A percentile compares a stretch with the other conserved stretches of the same genome.
phyloP scores from a whole-genome alignment of 1,140 invertebrate genomes.

The Zaprionus gabonicus region DNA sequence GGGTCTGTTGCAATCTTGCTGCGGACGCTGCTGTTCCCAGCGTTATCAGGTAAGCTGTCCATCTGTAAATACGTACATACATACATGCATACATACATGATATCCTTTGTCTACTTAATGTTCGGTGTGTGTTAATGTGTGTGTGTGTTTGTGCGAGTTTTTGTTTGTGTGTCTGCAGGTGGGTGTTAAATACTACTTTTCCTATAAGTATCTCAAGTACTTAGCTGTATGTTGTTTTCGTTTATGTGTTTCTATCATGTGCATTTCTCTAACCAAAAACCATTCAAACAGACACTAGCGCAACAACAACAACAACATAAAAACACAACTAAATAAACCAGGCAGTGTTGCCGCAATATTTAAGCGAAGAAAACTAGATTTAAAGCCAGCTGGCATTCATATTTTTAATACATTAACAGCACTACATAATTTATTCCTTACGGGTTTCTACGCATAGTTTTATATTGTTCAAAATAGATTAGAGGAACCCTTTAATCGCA shows the following conservation, averaged over 20 bases:
- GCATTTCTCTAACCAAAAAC: constrained; percentile 31
- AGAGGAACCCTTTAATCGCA: no score
- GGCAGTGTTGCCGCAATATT: no score
- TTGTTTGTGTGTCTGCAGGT: constrained; percentile 47
- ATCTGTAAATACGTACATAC: constrained; percentile 42
- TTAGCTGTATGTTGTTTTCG: constrained; percentile 49
- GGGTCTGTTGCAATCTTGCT: constrained; percentile 92
- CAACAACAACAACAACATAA: neutral
- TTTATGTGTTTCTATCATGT: constrained; percentile 55
- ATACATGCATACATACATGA: constrained; percentile 12
- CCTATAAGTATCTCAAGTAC: constrained; percentile 33
- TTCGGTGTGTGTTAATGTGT: constrained; percentile 32
- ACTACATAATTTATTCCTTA: no score
- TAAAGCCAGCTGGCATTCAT: no score
- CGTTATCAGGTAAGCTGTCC: constrained; percentile 91
- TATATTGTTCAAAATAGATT: no score
- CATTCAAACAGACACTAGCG: constrained; percentile 14
- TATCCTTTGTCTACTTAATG: constrained; percentile 38
- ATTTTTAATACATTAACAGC: no score
- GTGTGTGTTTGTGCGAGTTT: constrained; percentile 1
- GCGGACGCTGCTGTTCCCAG: constrained; percentile 93
- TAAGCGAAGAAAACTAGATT: no score
- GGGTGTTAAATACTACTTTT: constrained; percentile 47
- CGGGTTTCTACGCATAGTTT: no score
- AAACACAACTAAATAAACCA: neutral